Conservation (phyloP, 1,140 invertebrate species). For the Episyrphus balteatus region DNA sequence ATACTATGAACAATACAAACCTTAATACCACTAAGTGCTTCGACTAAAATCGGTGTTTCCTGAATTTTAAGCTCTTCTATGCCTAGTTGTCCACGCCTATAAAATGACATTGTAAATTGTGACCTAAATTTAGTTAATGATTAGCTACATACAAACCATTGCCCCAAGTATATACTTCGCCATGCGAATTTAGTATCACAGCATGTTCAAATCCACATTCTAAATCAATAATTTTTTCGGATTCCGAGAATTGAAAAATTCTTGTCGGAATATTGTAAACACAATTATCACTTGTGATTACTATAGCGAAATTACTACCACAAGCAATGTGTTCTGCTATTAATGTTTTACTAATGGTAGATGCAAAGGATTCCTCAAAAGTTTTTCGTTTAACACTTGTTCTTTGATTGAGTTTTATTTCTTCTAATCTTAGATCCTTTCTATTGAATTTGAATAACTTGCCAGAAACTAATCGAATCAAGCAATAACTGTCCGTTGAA, state of each 20-base stretch:
- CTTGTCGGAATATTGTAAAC: slow-evolving; percentile 49
- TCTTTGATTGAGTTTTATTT: slow-evolving; percentile 14
- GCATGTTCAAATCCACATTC: slow-evolving; percentile 70
- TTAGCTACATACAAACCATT: slow-evolving; percentile 55
- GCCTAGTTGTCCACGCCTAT: slow-evolving; percentile 74
- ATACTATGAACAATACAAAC: too few relatives aligned
- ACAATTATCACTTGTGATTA: slow-evolving; percentile 39
- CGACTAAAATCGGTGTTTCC: slow-evolving; percentile 50
- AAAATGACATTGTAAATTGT: slow-evolving; percentile 7
- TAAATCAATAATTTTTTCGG: slow-evolving; percentile 48
- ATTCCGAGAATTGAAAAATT: slow-evolving; percentile 42
- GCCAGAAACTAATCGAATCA: slow-evolving; percentile 22
- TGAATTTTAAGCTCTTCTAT: slow-evolving; percentile 54
- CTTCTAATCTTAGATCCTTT: slow-evolving; percentile 9
- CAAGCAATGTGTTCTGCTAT: slow-evolving; percentile 34
- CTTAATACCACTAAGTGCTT: slow-evolving; percentile 61
- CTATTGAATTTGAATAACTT: slow-evolving; percentile 17
- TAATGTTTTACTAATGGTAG: slow-evolving; percentile 4
- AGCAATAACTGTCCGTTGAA: slow-evolving; percentile 17
- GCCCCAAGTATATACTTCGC: slow-evolving; percentile 69
- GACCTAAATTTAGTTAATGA: not conserved
- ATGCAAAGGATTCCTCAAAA: slow-evolving; percentile 15
- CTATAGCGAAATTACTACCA: slow-evolving; percentile 38
- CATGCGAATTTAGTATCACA: slow-evolving; percentile 56
- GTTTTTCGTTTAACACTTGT: slow-evolving; percentile 17